A percentile compares a stretch with the other conserved stretches of the same genome.
Conservation (phyloP, 2,888 invertebrate species). For the Heteromurus nitidus region DNA sequence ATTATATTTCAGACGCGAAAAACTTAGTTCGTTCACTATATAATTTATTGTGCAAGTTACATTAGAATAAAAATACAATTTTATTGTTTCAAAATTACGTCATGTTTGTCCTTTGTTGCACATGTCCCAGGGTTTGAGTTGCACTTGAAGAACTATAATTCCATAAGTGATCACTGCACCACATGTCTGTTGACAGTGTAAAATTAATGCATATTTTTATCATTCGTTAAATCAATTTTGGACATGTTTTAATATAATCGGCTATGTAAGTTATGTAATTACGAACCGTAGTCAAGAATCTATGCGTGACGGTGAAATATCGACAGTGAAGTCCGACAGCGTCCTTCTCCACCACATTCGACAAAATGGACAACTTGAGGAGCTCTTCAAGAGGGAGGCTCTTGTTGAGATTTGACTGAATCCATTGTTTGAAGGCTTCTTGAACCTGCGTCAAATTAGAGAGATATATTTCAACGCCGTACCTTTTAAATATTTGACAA, state of each 20-base stretch:
- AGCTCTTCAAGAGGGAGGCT: conserved; percentile 38
- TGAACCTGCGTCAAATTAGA: too few species aligned
- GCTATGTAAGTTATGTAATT: too few species aligned
- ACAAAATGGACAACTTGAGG: conserved; percentile 33
- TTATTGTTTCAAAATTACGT: background rate
- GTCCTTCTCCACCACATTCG: conserved; percentile 46
- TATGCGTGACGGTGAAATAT: conserved; percentile 45
- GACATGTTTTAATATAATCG: too few species aligned
- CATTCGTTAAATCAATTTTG: too few species aligned
- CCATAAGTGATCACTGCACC: conserved; percentile 52
- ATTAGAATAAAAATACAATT: background rate
- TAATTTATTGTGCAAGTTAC: background rate
- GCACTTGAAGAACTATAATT: conserved; percentile 48
- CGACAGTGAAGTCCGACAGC: conserved; percentile 39
- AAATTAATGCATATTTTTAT: background rate
- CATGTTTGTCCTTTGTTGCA: background rate
- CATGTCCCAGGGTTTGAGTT: conserved; percentile 29
- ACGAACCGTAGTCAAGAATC: conserved; percentile 53
- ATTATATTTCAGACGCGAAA: too few species aligned
- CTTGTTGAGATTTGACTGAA: conserved; percentile 14
- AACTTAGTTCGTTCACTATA: too few species aligned
- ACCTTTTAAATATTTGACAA: background rate
- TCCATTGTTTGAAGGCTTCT: conserved; percentile 36
- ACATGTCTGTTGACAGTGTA: conserved; percentile 45
- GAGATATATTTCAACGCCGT: background rate